A percentile compares a stretch with the other conserved stretches of the same genome.
Evolutionary conservation across 1,140 invertebrate genomes (phyloP).

Genomic region (Sminthurinus signatus): DNA sequence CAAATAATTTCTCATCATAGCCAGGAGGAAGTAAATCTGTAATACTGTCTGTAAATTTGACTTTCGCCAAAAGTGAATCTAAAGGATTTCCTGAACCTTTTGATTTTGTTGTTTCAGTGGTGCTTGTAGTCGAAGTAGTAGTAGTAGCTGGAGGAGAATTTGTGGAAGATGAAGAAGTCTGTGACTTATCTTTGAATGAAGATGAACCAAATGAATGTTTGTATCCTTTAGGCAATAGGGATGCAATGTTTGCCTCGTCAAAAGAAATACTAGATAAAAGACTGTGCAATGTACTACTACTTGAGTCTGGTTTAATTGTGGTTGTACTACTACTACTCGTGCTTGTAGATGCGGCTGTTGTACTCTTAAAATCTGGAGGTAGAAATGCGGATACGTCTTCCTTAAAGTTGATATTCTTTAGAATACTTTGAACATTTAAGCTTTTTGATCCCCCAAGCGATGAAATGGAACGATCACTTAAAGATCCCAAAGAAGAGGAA

Average conservation of each 20-base stretch:
- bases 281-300: conserved; percentile 59
- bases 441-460: not conserved
- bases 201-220: conserved; percentile 5
- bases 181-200: not conserved
- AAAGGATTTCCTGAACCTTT: conserved; percentile 29
- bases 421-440: conserved; percentile 1
- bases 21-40: conserved; percentile 54
- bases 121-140: not conserved
- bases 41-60: conserved; percentile 55
- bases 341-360: conserved; percentile 12
- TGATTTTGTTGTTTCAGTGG: conserved; percentile 43
- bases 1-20: conserved; percentile 52
- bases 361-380: conserved; percentile 52
- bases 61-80: conserved; percentile 50
- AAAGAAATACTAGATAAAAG: conserved; percentile 43
- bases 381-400: conserved; percentile 53
- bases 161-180: conserved; percentile 42
- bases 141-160: not conserved
- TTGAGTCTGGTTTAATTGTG: conserved; percentile 42
- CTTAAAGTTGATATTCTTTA: conserved; percentile 20
- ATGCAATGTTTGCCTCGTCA: conserved; percentile 49
- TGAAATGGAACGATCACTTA: too few species aligned
- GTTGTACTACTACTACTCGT: conserved; percentile 42
- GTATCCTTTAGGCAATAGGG: conserved; percentile 37
- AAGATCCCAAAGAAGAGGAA: too few species aligned